Conservation (phyloP, 2,888 invertebrate genomes). For the Brassicogethes aeneus region DNA sequence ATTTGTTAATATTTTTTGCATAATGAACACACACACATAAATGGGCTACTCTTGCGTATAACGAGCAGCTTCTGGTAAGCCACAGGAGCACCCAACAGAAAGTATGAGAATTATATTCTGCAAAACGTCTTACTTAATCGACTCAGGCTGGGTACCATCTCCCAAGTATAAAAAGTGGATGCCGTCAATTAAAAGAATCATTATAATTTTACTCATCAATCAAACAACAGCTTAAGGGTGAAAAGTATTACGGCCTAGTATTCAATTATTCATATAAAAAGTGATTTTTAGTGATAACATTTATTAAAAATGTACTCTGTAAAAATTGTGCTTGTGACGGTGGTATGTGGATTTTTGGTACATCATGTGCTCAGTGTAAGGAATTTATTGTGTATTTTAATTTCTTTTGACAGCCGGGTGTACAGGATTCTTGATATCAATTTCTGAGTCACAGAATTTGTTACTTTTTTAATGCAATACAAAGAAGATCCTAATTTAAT, state of each 20-base stretch:
- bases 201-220: not conserved
- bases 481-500: too few relatives aligned
- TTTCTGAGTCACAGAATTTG: too few relatives aligned
- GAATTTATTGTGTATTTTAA: constrained; percentile 13
- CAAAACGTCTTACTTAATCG: constrained; percentile 1
- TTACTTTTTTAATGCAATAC: too few relatives aligned
- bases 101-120: not conserved
- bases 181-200: not conserved
- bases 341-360: constrained; percentile 31
- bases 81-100: not conserved
- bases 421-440: too few relatives aligned
- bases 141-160: not conserved
- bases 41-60: not conserved
- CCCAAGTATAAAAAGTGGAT: constrained; percentile 1
- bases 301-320: constrained; percentile 16
- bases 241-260: too few relatives aligned
- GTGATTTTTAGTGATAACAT: not conserved
- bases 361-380: constrained; percentile 32
- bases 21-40: too few relatives aligned
- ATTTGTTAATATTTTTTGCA: too few relatives aligned
- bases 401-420: too few relatives aligned
- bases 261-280: not conserved
- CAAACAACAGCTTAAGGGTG: not conserved
- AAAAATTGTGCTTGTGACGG: constrained; percentile 22
- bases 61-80: not conserved